Percentiles rank a stretch among this genome's conserved stretches.
These are phyloP conservation scores for Embidobia sp. DNA, from an alignment of 2,888 invertebrate species.

Conservation along the genomic window DNA sequence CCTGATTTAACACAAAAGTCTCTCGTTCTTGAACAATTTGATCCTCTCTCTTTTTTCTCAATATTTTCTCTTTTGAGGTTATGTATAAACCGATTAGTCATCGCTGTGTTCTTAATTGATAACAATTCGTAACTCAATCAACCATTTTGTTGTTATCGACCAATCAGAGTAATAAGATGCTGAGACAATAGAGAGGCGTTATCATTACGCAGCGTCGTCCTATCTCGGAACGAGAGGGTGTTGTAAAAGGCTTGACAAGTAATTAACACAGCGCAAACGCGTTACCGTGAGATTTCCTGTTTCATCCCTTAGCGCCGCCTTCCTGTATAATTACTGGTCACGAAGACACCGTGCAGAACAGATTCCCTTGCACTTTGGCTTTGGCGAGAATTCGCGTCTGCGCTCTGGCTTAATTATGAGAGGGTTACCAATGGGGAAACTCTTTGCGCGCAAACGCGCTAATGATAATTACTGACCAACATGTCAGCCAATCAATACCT, in stretches of 20 bases:
- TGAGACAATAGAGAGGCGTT: slow-evolving; percentile 61
- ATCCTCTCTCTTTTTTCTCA: no score
- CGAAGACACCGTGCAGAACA: slow-evolving; percentile 61
- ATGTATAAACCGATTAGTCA: background rate
- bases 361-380: slow-evolving; percentile 68
- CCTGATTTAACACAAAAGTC: no score
- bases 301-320: slow-evolving; percentile 71
- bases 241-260: slow-evolving; percentile 75
- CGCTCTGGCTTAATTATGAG: slow-evolving; percentile 75
- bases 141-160: slow-evolving; percentile 35
- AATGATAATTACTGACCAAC: slow-evolving; percentile 70
- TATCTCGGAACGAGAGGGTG: slow-evolving; percentile 53
- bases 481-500: slow-evolving; percentile 38
- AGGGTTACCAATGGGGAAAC: slow-evolving; percentile 77
- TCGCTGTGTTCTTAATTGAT: no score
- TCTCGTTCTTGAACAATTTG: no score
- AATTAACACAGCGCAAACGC: slow-evolving; percentile 78
- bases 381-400: slow-evolving; percentile 67
- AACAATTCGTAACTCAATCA: background rate
- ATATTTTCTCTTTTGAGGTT: no score
- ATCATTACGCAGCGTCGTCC: slow-evolving; percentile 54
- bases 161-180: slow-evolving; percentile 37
- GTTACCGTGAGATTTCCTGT: slow-evolving; percentile 37
- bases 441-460: slow-evolving; percentile 73
- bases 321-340: slow-evolving; percentile 75